Base-by-base conservation (phyloP, 2,797 vertebrate genomes). In the Thalassophryne amazonica region DNA sequence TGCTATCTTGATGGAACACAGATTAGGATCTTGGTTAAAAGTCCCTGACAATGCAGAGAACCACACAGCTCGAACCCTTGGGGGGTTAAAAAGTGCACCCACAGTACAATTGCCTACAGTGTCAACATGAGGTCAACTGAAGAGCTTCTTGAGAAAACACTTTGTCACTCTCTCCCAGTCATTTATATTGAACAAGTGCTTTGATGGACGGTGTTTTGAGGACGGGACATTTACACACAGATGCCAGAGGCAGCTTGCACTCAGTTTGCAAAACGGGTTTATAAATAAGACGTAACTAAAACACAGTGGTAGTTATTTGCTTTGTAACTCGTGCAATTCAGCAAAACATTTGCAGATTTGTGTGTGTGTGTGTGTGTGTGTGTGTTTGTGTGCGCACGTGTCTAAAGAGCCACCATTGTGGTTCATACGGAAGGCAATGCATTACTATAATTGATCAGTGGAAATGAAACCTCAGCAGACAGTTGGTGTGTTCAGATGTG, bases 1-100 rank as follows among this genome's bases (percentile, higher is more conserved):
- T 68, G 69, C 60, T 74, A 88, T 89, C 81, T 88, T 68, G 83
- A 89, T 88, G 80, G 81, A 74, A 78, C 75, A 66, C 76, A 85
- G 82, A 88, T 89, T 78, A 75, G 69, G 73, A 83, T 86, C 78
- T 74, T 25, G 30, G 45, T 58, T 45, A 56, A 68, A 83, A 84
- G 86, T 42, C 59, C 69, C 78, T 85, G 78, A 84, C 77, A 79
- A 73, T 80, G 83, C 79, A 76, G 72, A 46, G 70, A 71, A 42
- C 47, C 51, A 36, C 61, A 48, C 47, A 30, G 54, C 42, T 39
- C 10, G 3, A 41, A 47, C 69, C 58, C 43, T 61, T 67, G 74
- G 69, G 76, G 83, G n/a, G n/a, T n/a, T 77, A 83, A 71, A 36
- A 69, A 54, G 64, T 53, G 49, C 49, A 38, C 57, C 63, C 67